Evolutionary conservation across 2,888 invertebrate species (phyloP), one percentile per base, ranked within the genome.

Genomic region (Parochlus steinenii): DNA sequence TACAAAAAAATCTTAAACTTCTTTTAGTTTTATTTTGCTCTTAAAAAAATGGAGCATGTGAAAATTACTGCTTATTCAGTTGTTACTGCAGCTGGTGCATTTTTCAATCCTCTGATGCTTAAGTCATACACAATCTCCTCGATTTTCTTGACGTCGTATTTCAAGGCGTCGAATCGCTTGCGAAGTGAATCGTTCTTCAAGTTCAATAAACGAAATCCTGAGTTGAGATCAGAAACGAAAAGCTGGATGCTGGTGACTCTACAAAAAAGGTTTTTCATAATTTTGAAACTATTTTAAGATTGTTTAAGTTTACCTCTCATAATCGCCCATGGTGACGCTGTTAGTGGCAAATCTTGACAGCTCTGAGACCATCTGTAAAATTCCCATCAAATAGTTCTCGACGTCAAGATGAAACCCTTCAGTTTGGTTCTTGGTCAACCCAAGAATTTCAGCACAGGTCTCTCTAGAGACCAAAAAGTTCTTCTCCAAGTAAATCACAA

Each of bases 61-160:
- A n/a, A n/a, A n/a, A n/a, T n/a, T n/a, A n/a, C n/a, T n/a, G n/a
- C n/a, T n/a, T n/a, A n/a, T n/a, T n/a, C n/a, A n/a, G n/a, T n/a
- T n/a, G n/a, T n/a, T 18, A 22, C 18, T 12, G 16, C 36, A 28
- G 11, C 6, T 12, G 29, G 29, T 8, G 17, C 23, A 6, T 17
- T 4, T 6, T 27, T n/a, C 6, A 86, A 60, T 0, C 85, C 85
- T 16, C 87, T 62, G 43, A 87, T 81, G 41, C 80, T 79, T 25
- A 89, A 65, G 50, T 89, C 87, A 48, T 87, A 87, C 1, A 83
- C 85, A 0, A 89, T 80, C 54, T 87, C 86, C 52, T 92, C 92
- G 11, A 90, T 83, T 56, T 90, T 92, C 57, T 90, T 90, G 15
- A 90, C 77, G 50, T 90, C 89, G 50, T 92, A 92, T 44, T 90